Percentiles rank a stretch among this genome's conserved stretches.
These are phyloP conservation scores for Pogonognathellus flavescens DNA, from an alignment of 1,140 invertebrate species.

Conservation along the genomic window DNA sequence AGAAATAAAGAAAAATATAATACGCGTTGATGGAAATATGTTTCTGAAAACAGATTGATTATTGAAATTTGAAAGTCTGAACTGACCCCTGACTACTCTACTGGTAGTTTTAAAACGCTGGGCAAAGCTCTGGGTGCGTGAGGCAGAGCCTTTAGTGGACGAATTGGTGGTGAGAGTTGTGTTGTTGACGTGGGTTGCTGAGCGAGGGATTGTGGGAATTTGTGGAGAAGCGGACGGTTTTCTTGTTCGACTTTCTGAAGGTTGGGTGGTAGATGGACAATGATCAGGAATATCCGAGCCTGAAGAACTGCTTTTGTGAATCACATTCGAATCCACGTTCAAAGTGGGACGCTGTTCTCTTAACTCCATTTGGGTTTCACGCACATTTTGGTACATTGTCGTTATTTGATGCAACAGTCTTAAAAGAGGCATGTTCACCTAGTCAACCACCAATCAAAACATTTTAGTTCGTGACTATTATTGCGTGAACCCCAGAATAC, in stretches of 20 bases:
- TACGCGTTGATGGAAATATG: background rate
- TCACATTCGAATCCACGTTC: constrained; percentile 69
- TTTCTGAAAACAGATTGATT: no score
- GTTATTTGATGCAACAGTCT: constrained; percentile 94
- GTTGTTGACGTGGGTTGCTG: background rate
- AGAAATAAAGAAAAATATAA: constrained; percentile 7
- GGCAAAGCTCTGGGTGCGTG: constrained; percentile 86
- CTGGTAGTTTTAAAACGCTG: constrained; percentile 86
- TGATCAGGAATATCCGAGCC: constrained; percentile 58
- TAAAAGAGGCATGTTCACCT: constrained; percentile 94
- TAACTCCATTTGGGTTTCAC: constrained; percentile 91
- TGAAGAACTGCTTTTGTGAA: constrained; percentile 66
- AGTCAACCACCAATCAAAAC: constrained; percentile 21
- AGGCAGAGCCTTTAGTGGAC: constrained; percentile 71
- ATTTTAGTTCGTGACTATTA: constrained; percentile 27
- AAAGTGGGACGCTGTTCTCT: constrained; percentile 78
- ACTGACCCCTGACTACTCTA: constrained; percentile 82
- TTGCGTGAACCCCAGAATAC: no score
- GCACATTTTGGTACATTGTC: constrained; percentile 97
- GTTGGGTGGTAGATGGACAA: background rate
- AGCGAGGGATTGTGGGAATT: background rate
- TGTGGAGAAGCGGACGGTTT: background rate
- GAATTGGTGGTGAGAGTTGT: constrained; percentile 72
- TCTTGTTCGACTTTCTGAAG: background rate
- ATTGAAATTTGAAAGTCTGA: background rate